Conservation (phyloP, 2,888 invertebrate genomes). For the Artemia sp. region DNA sequence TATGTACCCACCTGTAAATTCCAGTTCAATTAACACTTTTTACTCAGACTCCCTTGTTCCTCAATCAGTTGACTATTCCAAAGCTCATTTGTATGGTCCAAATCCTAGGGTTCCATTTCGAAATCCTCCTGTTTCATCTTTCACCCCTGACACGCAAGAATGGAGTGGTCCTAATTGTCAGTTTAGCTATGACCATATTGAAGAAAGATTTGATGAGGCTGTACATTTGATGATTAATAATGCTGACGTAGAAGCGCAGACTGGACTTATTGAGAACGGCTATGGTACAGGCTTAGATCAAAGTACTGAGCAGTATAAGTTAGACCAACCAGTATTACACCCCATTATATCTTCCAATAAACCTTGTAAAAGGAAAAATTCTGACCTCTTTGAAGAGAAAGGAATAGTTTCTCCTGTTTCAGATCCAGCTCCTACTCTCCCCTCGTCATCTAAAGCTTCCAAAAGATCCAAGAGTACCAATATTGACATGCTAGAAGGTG, state of each 20-base stretch:
- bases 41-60: not conserved
- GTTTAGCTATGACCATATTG: constrained; percentile 43
- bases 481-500: constrained; percentile 37
- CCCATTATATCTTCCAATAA: not conserved
- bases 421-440: constrained; percentile 27
- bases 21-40: not conserved
- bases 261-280: constrained; percentile 15
- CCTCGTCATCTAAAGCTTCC: constrained; percentile 26
- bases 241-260: constrained; percentile 43
- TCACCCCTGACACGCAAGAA: constrained; percentile 45
- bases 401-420: constrained; percentile 26
- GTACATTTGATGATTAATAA: constrained; percentile 87
- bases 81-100: not conserved
- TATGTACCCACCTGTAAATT: not conserved
- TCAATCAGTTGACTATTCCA: constrained; percentile 12
- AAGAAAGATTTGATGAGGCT: constrained; percentile 84
- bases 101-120: constrained; percentile 52
- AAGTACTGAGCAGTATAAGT: constrained; percentile 26
- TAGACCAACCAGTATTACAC: constrained; percentile 24
- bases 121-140: constrained; percentile 83
- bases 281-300: not conserved
- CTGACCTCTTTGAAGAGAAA: not conserved
- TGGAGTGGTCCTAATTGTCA: constrained; percentile 18
- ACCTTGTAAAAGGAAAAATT: not conserved
- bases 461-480: constrained; percentile 25